Base-by-base conservation (phyloP, 2,797 vertebrate species). In the Pachyuromys duprasi region DNA sequence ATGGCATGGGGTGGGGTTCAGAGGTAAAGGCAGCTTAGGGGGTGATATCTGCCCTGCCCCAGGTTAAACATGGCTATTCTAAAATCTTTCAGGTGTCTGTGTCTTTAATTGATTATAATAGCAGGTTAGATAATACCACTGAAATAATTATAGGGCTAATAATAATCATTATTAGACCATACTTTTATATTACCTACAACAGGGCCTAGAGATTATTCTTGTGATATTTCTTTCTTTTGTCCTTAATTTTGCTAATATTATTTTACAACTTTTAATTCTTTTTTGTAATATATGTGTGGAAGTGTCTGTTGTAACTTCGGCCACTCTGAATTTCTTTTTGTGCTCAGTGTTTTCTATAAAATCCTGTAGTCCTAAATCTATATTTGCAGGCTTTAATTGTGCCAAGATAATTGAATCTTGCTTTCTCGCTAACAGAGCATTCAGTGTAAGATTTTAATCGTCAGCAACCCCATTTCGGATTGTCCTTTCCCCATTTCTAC, bases 261-360 rank as follows among this genome's bases (percentile, higher is more conserved):
- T 62, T 90, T 96, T 96, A 22, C 55, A 57, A 84, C 15, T 63
- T 88, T 92, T 62, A 84, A 49, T 90, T 95, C 33, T 83, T 8
- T 8, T 82, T 92, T 70, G 63, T 93, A 24, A 42, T 86, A 79
- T 2, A 49, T 62, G 45, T 89, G 36, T 49, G 65, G 88, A 55
- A 63, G 12, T 93, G 63, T 75, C 70, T 86, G 78, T 42, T 74
- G 31, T 65, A 87, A 89, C n/a, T 83, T 93, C 55, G 87, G 28
- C 18, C 55, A 26, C 49, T 67, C 20, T 67, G 18, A 60, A 57
- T 84, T 94, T 95, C 90, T 53, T 72, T 78, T 63, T 70, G 84
- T 63, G 45, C 39, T 4, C 75, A 78, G 39, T 88, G 39, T 92
- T 87, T 49, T 96, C 82, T 79, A 49, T 76, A 20, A 84, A 92